phyloP scores from a whole-genome alignment of 2,888 invertebrate species.

The Anthophora plumipes region DNA sequence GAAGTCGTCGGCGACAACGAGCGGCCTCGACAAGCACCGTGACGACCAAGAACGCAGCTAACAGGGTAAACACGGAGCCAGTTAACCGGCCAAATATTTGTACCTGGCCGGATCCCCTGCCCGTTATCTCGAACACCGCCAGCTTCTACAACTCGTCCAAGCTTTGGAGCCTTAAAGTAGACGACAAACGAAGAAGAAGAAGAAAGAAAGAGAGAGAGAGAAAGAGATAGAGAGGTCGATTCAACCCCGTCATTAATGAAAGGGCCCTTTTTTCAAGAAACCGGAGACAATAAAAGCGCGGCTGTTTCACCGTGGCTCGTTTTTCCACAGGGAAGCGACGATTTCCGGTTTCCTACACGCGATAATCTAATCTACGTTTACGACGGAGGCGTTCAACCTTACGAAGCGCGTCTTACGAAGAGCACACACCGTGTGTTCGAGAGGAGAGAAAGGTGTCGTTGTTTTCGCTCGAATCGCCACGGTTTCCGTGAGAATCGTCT shows the following conservation, averaged over 20 bases:
- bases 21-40: constrained; percentile 32
- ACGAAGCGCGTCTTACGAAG: constrained; percentile 8
- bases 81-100: constrained; percentile 83
- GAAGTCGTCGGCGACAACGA: constrained; percentile 50
- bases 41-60: constrained; percentile 64
- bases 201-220: neutral
- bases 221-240: constrained; percentile 67
- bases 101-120: constrained; percentile 72
- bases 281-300: constrained; percentile 73
- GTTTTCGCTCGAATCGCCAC: constrained; percentile 57
- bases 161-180: neutral
- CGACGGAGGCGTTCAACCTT: constrained; percentile 48
- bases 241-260: constrained; percentile 77
- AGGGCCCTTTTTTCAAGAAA: constrained; percentile 75
- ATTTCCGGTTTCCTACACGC: constrained; percentile 63
- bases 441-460: constrained; percentile 59
- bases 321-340: constrained; percentile 46
- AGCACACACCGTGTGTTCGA: constrained; percentile 3
- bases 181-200: neutral
- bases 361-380: constrained; percentile 74
- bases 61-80: constrained; percentile 79
- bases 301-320: constrained; percentile 34
- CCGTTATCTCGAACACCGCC: constrained; percentile 78
- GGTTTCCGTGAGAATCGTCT: constrained; percentile 63
- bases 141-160: constrained; percentile 63